Base-by-base conservation (phyloP, 2,113 vertebrate species). In the Psilopogon haemacephalus region DNA sequence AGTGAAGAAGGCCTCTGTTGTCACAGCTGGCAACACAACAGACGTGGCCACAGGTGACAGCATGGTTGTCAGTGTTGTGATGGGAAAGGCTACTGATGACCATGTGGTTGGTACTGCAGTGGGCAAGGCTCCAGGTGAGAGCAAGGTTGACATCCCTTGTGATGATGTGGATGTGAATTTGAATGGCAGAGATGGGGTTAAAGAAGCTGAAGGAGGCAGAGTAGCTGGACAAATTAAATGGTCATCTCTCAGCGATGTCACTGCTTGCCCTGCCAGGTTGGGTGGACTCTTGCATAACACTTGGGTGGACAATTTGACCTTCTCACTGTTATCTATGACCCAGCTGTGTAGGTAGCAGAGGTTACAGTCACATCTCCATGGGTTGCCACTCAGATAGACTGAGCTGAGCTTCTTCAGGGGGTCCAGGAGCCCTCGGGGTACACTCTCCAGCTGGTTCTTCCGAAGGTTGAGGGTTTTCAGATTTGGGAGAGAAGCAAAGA, bases 281-380 rank as follows among this genome's bases (percentile, higher is more conserved):
- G 70, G 87, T 48, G 98, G 98, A 83, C 84, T 70, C 19, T 90
- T 93, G 93, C 98, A 98, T 13, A 63, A 14, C 23, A 96, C 70
- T 24, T 90, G 42, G 37, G 55, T 9, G 27, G 56, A 60, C 28
- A 95, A 26, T 54, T n/a, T 73, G 24, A 97, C 86, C 44, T 95
- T 98, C 4, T 35, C 27, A 15, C 59, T 15, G 67, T 97, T 97
- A 12, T 1, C 23, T 21, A 76, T 95, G 48, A 98, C 92, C 97
- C 98, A 98, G 8, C 17, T 27, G 58, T 96, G 94, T 42, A 98
- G 91, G 30, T 82, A 35, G 38, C 91, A 70, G 44, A 99, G 95
- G n/a, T 95, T 96, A 55, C 98, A 98, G 96, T 99, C 98, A 94
- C 98, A 99, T 30, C 64, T 74, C 98, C 98, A 99, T 1, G 97